Percentiles rank a stretch among this genome's conserved stretches.
These are phyloP conservation scores for Merops nubicus DNA, from an alignment of 2,113 vertebrate species.

Conservation along the genomic window DNA sequence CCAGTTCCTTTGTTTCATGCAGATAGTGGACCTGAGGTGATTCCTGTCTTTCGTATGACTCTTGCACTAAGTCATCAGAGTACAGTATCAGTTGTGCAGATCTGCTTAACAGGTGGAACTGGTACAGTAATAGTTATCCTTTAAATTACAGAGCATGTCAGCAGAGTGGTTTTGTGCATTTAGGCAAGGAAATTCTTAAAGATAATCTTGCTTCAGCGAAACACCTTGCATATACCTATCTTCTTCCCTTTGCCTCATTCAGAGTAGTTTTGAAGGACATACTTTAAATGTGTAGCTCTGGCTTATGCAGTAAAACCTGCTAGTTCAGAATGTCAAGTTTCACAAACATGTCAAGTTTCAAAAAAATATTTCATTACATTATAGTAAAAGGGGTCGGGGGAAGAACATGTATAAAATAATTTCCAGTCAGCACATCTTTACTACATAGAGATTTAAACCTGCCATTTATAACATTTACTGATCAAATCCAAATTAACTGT, in stretches of 20 bases:
- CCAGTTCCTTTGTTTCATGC: background rate
- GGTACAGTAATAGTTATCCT: background rate
- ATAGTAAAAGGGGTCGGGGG: rapidly evolving
- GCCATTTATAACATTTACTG: background rate
- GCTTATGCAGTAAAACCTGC: background rate
- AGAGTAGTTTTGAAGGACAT: background rate
- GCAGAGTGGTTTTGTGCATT: background rate
- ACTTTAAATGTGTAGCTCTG: background rate
- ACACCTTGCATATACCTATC: background rate
- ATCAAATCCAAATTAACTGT: background rate
- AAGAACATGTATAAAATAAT: background rate
- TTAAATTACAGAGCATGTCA: background rate
- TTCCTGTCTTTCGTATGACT: background rate
- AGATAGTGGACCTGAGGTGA: background rate
- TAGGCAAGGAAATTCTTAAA: background rate
- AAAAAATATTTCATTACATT: background rate
- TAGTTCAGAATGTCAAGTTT: background rate
- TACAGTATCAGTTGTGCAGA: background rate
- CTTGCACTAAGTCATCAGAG: background rate
- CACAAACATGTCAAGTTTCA: background rate
- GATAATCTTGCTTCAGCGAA: background rate
- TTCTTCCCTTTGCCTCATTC: background rate
- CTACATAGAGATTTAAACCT: background rate
- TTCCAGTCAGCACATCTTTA: background rate
- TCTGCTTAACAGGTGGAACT: background rate